These are phyloP conservation scores for Minunthozetes semirufus DNA, from an alignment of 2,888 invertebrate species.

Conservation along the genomic window DNA sequence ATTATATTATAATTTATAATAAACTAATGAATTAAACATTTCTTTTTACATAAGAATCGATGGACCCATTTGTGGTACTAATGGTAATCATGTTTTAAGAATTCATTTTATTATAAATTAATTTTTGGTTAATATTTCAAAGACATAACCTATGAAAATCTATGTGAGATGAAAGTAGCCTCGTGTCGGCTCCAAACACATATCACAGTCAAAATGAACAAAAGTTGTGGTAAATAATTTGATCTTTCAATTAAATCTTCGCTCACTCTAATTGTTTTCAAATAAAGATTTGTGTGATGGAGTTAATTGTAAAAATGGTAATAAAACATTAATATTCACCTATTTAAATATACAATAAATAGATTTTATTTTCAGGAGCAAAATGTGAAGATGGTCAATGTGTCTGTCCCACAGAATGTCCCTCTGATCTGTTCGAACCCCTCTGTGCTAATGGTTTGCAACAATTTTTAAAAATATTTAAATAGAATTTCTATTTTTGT, in stretches of 20 bases:
- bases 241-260: background rate
- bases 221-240: slow-evolving; percentile 67
- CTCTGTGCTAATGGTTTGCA: slow-evolving; percentile 39
- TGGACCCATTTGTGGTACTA: slow-evolving; percentile 49
- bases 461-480: background rate
- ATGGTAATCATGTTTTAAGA: slow-evolving; percentile 42
- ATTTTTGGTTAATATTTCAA: background rate
- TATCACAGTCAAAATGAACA: slow-evolving; percentile 64
- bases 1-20: background rate
- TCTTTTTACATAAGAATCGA: slow-evolving; percentile 1
- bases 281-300: slow-evolving; percentile 64
- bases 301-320: slow-evolving; percentile 72
- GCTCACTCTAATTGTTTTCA: background rate
- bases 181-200: slow-evolving; percentile 68
- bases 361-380: slow-evolving; percentile 57
- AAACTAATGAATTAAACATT: background rate
- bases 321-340: background rate
- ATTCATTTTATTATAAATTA: background rate
- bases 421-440: slow-evolving; percentile 42
- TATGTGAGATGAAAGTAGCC: slow-evolving; percentile 69
- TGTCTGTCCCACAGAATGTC: slow-evolving; percentile 73
- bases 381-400: slow-evolving; percentile 76
- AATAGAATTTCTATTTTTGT: background rate
- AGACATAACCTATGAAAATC: slow-evolving; percentile 61
- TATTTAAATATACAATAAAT: background rate